Conservation (phyloP, 2,888 invertebrate genomes). For the Ariolimax columbianus region DNA sequence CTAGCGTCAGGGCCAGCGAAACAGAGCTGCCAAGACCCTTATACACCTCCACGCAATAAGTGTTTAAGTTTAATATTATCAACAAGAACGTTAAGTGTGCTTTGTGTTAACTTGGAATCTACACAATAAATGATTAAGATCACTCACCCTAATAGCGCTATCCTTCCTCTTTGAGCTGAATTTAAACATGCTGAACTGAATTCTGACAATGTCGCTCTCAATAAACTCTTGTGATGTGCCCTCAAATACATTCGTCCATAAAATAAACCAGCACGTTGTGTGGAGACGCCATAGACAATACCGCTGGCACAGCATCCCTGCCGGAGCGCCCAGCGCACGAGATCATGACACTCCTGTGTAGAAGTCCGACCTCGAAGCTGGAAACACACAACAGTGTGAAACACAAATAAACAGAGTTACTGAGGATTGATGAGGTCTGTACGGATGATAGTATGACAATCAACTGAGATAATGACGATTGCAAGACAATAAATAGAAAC, state of each 20-base stretch:
- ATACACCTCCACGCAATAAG: too few species aligned
- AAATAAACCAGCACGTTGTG: neutral
- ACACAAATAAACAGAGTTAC: too few species aligned
- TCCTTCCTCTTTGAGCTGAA: slow-evolving; percentile 38
- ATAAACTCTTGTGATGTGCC: neutral
- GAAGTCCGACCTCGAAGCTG: neutral
- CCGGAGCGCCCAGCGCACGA: neutral
- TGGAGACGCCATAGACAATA: slow-evolving; percentile 4
- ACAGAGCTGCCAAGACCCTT: too few species aligned
- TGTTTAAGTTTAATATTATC: too few species aligned
- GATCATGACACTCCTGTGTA: slow-evolving; percentile 8
- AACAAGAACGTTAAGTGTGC: too few species aligned
- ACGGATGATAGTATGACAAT: too few species aligned
- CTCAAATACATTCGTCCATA: neutral
- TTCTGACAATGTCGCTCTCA: neutral
- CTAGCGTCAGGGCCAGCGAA: too few species aligned
- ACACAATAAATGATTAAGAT: neutral
- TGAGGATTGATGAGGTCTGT: too few species aligned
- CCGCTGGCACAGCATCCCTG: slow-evolving; percentile 35
- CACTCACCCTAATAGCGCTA: slow-evolving; percentile 39
- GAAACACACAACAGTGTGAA: too few species aligned
- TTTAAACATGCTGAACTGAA: slow-evolving; percentile 22
- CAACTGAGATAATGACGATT: too few species aligned
- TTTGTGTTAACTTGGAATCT: too few species aligned
- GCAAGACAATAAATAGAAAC: too few species aligned